phyloP scores from a whole-genome alignment of 2,797 vertebrate species.

The Nyctibius grandis region DNA sequence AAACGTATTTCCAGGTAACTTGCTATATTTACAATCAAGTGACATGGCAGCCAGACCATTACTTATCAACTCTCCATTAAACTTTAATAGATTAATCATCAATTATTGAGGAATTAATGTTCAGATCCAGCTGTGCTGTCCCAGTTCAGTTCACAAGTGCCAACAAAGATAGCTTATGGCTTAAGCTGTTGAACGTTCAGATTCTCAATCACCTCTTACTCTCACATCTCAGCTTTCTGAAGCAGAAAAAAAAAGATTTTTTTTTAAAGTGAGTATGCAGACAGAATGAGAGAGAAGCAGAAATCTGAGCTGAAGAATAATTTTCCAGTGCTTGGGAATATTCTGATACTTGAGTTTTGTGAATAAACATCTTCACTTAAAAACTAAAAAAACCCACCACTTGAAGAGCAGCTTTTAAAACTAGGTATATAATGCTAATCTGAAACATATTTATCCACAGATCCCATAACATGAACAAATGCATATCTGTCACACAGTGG shows the following conservation, averaged over 20 bases:
- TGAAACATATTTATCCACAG: background rate
- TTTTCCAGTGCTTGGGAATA: background rate
- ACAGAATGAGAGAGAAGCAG: background rate
- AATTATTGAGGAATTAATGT: conserved; percentile 82
- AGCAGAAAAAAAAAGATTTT: background rate
- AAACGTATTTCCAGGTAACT: conserved; percentile 70
- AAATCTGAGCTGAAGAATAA: background rate
- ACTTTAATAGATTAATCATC: conserved; percentile 78
- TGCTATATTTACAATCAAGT: conserved; percentile 71
- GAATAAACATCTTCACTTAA: background rate
- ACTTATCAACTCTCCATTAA: conserved; percentile 79
- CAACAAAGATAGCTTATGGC: conserved; percentile 46
- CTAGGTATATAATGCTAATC: background rate
- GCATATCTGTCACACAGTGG: background rate
- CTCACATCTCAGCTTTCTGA: conserved; percentile 19
- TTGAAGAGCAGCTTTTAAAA: background rate
- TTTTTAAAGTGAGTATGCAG: background rate
- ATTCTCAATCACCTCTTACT: conserved; percentile 10
- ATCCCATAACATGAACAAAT: background rate
- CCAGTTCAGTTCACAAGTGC: conserved; percentile 68
- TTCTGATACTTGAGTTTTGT: background rate
- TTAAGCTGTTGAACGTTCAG: background rate
- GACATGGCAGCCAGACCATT: conserved; percentile 76
- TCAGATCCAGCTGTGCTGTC: conserved; percentile 77
- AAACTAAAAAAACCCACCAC: background rate